Evolutionary conservation across 2,888 invertebrate species (phyloP).

Genomic region (Macrosiphum euphorbiae): DNA sequence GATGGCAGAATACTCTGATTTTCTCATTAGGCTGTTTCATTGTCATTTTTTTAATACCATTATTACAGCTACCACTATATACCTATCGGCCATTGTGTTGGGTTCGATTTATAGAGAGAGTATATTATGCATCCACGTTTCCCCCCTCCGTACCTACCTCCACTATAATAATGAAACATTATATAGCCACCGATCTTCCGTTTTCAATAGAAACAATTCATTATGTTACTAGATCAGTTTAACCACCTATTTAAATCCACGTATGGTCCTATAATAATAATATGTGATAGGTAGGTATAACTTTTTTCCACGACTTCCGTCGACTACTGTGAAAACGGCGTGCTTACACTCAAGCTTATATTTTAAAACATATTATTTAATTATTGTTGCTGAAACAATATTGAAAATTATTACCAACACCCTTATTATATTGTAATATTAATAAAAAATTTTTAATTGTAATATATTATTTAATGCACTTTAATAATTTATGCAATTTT

Average conservation of each 20-base stretch:
- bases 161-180: not conserved
- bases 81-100: conserved; percentile 56
- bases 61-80: conserved; percentile 50
- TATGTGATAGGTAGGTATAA: not conserved
- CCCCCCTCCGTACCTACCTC: not conserved
- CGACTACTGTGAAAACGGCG: conserved; percentile 11
- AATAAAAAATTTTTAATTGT: not conserved
- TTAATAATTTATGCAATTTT: not conserved
- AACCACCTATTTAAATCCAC: conserved; percentile 55
- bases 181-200: conserved; percentile 5
- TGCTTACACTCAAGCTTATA: not conserved
- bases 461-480: not conserved
- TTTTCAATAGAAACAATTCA: conserved; percentile 58
- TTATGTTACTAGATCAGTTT: conserved; percentile 60
- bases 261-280: not conserved
- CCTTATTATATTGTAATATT: not conserved
- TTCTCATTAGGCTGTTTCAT: conserved; percentile 65
- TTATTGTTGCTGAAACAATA: not conserved
- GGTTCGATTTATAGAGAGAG: conserved; percentile 61
- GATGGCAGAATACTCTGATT: conserved; percentile 64
- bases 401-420: not conserved
- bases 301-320: conserved; percentile 30
- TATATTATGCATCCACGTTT: conserved; percentile 52
- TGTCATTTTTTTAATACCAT: conserved; percentile 63
- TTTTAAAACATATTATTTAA: not conserved